Evolutionary conservation across 2,797 vertebrate species (phyloP), one percentile per base, ranked within the genome.

Genomic region (Pteropus rufus): DNA sequence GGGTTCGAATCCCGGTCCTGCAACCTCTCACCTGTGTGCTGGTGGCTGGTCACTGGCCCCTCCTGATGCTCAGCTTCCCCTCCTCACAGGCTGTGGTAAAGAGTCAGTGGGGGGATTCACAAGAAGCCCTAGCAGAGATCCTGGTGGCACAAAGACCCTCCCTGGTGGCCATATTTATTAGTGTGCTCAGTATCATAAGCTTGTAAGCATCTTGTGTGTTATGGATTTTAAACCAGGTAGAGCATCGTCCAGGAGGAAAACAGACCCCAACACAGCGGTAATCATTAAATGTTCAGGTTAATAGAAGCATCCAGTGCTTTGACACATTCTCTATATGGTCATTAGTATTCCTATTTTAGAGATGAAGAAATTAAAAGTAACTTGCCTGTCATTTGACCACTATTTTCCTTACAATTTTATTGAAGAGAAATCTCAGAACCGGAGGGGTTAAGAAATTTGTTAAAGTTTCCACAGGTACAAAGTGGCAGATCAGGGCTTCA

Each of bases 21-120:
- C 31, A 29, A 52, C 16, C 34, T 60, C 16, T n/a, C 34, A 24
- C 5, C 7, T n/a, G 49, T 1, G 65, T 12, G 10, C 15, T 18
- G 11, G 1, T 0, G 4, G 24, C 31, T 0, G 2, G 11, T 52
- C 58, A 21, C 36, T 4, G 10, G 26, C 65, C 58, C 77, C 16
- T 49, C 39, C 58, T 0, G 0, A 3, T 2, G 46, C 76, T 49
- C 3, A 7, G 64, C 10, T 26, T 85, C 62, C 41, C 67, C 31
- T 89, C 69, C 23, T 4, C 5, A 2, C 10, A 18, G 31, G 21
- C 31, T 26, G 2, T 9, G 15, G 39, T 6, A 24, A 41, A 31
- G 58, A 26, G 39, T n/a, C 2, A 0, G 23, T 8, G 44, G 9
- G 23, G 3, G 3, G 34, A 23, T 24, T 4, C 23, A 46, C 2